Evolutionary conservation across 2,113 vertebrate species (phyloP), one percentile per base, ranked within the genome.

Genomic region (Zonotrichia leucophrys): DNA sequence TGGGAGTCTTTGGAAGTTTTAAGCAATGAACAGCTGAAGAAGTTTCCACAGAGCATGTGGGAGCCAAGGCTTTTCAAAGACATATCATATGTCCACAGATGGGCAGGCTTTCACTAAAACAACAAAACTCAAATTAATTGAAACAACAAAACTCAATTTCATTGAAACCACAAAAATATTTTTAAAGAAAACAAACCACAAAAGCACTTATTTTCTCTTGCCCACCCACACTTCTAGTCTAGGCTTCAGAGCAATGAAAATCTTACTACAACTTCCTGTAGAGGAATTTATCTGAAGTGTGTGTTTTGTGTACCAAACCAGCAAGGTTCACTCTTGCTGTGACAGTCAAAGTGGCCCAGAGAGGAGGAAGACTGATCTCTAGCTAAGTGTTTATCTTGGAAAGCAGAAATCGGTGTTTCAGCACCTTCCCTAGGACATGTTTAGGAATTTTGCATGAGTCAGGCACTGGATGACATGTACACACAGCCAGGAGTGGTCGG

Each of bases 1-100:
- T 79, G 58, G 53, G 87, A 91, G 69, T 73, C 70, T 75, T 84
- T 60, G 41, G 74, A 76, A 79, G 50, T 95, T 94, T 89, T 55
- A 94, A 89, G 91, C 64, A 39, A 52, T 11, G 87, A 89, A 92
- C 81, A 96, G 92, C 87, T 96, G 93, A 94, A 82, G 60, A 91
- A 84, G 28, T 90, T 91, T 90, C 78, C 80, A 18, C 5, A 52
- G 58, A 52, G 35, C 11, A 49, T 62, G 82, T 83, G 67, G 74
- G 72, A 85, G 70, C 74, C 67, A 91, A 85, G 50, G 82, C 59
- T 88, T 94, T 96, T 87, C 75, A 69, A 90, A 94, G 88, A 69
- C 23, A 1, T 84, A 92, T 83, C 74, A 10, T 79, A 53, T 78
- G 76, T 90, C 64, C 64, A 93, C 77, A 86, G 76, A 83, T 74